Percentiles rank a stretch among this genome's conserved stretches.
phyloP scores from a whole-genome alignment of 2,113 vertebrate genomes.

The Vimba vimba region DNA sequence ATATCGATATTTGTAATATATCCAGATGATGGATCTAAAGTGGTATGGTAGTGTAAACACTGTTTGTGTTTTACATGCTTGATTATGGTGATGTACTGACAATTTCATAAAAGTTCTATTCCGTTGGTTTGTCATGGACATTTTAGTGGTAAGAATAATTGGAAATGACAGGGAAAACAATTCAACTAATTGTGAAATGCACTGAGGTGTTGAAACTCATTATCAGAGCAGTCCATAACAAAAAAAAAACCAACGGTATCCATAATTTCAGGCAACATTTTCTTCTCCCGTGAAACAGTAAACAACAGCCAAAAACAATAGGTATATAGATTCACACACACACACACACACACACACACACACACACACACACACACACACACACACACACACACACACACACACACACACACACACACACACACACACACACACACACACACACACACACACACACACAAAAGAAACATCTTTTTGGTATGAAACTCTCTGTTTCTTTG shows the following conservation, averaged over 20 bases:
- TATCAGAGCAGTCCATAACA: constrained; percentile 61
- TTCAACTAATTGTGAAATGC: constrained; percentile 65
- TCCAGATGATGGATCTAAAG: constrained; percentile 44
- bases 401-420: no score
- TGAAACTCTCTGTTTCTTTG: not conserved
- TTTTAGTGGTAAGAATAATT: constrained; percentile 66
- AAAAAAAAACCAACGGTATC: constrained; percentile 58
- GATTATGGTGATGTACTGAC: constrained; percentile 54
- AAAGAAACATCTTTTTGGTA: not conserved
- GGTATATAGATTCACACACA: not conserved
- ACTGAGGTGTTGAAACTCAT: constrained; percentile 69
- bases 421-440: no score
- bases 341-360: no score
- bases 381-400: no score
- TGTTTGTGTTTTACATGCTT: constrained; percentile 57
- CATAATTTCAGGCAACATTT: constrained; percentile 43
- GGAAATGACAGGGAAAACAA: constrained; percentile 73
- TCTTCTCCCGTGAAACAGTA: not conserved
- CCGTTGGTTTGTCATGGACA: constrained; percentile 65
- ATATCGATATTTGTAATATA: constrained; percentile 51
- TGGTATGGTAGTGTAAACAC: constrained; percentile 51
- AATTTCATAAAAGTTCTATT: constrained; percentile 61
- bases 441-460: no score
- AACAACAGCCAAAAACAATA: constrained; percentile 17
- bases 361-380: no score